Evolutionary conservation across 2,888 invertebrate species (phyloP).

Genomic region (Drosophila pegasa): DNA sequence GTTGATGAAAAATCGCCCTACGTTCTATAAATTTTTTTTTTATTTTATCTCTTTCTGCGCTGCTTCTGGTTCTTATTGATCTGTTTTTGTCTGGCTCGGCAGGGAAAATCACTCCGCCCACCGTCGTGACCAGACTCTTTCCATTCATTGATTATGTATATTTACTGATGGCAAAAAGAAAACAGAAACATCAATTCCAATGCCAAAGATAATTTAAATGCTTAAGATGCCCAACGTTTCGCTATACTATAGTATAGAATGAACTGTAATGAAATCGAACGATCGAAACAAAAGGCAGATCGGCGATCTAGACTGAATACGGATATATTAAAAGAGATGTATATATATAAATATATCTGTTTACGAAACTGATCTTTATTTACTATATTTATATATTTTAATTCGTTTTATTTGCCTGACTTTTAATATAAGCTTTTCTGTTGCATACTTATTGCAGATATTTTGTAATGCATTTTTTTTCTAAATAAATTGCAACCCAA

Average conservation of each 20-base stretch:
- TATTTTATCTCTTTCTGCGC: neutral
- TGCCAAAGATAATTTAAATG: conserved; percentile 65
- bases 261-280: conserved; percentile 21
- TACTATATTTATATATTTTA: neutral
- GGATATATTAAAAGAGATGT: neutral
- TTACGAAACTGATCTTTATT: neutral
- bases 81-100: conserved; percentile 31
- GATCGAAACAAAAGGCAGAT: neutral
- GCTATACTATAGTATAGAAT: neutral
- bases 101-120: conserved; percentile 25
- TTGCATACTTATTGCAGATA: conserved; percentile 44
- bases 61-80: conserved; percentile 35
- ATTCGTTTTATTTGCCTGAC: neutral
- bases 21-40: conserved; percentile 28
- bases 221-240: conserved; percentile 41
- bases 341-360: neutral
- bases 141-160: conserved; percentile 55
- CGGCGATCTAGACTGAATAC: neutral
- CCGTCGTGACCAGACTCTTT: conserved; percentile 38
- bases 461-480: too few relatives aligned
- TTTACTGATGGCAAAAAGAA: conserved; percentile 65
- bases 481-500: too few relatives aligned
- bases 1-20: conserved; percentile 42
- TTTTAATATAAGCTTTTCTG: conserved; percentile 6
- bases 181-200: conserved; percentile 56